Evolutionary conservation across 2,888 invertebrate genomes (phyloP).

Genomic region (Meiosimyza decipiens): DNA sequence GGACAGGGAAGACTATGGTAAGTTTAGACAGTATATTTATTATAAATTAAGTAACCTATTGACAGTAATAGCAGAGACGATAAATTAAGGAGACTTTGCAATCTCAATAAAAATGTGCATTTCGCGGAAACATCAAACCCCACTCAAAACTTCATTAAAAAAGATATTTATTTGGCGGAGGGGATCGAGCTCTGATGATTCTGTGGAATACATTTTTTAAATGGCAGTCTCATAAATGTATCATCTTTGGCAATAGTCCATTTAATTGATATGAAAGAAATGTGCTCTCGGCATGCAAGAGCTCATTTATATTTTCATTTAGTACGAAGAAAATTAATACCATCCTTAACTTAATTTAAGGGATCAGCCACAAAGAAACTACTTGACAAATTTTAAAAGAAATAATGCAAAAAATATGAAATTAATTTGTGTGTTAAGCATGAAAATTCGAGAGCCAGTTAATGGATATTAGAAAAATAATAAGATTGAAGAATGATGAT

Average conservation of each 20-base stretch:
- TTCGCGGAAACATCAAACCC: too few species aligned
- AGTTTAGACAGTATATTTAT: slow-evolving; percentile 40
- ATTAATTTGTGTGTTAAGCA: slow-evolving; percentile 29
- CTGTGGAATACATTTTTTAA: neutral
- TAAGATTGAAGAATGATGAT: slow-evolving; percentile 14
- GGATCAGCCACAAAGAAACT: slow-evolving; percentile 36
- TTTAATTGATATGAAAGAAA: too few species aligned
- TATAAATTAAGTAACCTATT: neutral
- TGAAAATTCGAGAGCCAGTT: slow-evolving; percentile 33
- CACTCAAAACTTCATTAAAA: too few species aligned
- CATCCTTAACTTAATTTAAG: slow-evolving; percentile 29
- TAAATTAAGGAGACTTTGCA: too few species aligned
- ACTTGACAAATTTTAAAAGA: slow-evolving; percentile 35
- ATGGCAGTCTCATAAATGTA: neutral
- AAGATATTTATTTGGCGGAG: too few species aligned
- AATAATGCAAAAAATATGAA: slow-evolving; percentile 23
- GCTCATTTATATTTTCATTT: neutral
- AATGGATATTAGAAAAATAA: slow-evolving; percentile 29
- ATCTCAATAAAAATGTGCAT: too few species aligned
- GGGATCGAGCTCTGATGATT: too few species aligned
- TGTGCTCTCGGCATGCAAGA: too few species aligned
- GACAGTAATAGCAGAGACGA: too few species aligned
- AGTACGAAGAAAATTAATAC: slow-evolving; percentile 8
- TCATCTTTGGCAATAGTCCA: neutral
- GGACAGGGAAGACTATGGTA: slow-evolving; percentile 89